Conservation (phyloP, 2,797 vertebrate genomes). For the Crotalus adamanteus region DNA sequence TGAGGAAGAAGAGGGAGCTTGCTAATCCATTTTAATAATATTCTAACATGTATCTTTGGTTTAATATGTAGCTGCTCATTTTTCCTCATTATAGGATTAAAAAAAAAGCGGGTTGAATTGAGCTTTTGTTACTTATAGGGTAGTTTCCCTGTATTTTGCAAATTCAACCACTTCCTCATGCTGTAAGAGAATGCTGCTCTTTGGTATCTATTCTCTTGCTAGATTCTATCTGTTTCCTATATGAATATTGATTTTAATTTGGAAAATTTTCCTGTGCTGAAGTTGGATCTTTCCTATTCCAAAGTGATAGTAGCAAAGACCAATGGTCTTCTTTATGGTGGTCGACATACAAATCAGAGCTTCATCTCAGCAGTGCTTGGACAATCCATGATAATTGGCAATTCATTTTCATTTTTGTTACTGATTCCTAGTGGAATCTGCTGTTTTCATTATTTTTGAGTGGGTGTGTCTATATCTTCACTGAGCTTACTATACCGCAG, state of each 20-base stretch:
- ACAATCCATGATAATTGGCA: background rate
- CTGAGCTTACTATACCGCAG: background rate
- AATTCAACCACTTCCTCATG: background rate
- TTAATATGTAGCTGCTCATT: background rate
- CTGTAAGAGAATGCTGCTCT: background rate
- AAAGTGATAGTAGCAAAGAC: background rate
- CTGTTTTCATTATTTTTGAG: background rate
- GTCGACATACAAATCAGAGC: background rate
- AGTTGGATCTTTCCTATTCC: background rate
- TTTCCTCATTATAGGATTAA: background rate
- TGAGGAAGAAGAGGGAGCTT: background rate
- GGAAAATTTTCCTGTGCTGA: background rate
- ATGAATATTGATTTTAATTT: background rate
- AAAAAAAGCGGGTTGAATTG: background rate
- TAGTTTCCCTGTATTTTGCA: background rate
- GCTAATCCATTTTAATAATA: background rate
- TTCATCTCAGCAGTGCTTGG: background rate
- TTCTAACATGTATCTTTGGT: background rate
- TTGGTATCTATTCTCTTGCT: background rate
- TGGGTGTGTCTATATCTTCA: background rate
- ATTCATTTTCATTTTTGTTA: background rate
- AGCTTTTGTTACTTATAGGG: background rate
- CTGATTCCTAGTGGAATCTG: background rate
- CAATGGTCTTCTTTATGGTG: background rate
- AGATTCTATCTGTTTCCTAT: background rate